Conservation (phyloP, 2,113 vertebrate genomes). For the Rutilus rutilus region DNA sequence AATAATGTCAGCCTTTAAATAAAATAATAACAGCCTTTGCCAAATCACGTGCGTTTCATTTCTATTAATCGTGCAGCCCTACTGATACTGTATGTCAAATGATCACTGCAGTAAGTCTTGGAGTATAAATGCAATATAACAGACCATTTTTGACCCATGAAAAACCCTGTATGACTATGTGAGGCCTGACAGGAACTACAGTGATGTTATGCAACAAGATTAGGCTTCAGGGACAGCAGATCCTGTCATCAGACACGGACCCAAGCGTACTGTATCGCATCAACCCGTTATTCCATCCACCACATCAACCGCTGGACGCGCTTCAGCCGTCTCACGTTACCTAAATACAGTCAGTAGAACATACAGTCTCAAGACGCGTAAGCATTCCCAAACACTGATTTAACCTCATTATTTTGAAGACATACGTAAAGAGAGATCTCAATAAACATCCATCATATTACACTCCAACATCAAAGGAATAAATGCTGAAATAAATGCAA, state of each 20-base stretch:
- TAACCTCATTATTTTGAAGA: background rate
- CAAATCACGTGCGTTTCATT: too few relatives aligned
- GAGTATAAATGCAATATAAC: too few relatives aligned
- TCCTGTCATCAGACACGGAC: slow-evolving; percentile 42
- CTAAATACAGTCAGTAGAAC: background rate
- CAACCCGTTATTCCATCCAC: slow-evolving; percentile 53
- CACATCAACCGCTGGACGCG: slow-evolving; percentile 26
- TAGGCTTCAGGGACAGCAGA: slow-evolving; percentile 13
- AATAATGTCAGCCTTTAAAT: too few relatives aligned
- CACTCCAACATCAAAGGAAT: background rate
- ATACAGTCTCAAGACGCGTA: background rate
- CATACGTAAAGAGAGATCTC: background rate
- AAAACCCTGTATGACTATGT: background rate
- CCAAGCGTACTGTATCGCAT: slow-evolving; percentile 35
- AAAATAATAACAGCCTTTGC: too few relatives aligned
- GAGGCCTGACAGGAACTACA: background rate
- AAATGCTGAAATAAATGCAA: background rate
- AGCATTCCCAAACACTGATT: background rate
- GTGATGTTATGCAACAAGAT: slow-evolving; percentile 31
- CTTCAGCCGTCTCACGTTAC: slow-evolving; percentile 4
- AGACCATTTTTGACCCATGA: too few relatives aligned
- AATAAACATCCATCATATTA: background rate
- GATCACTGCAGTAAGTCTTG: too few relatives aligned
- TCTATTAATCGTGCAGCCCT: too few relatives aligned
- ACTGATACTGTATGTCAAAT: background rate